Evolutionary conservation across 2,888 invertebrate species (phyloP).

Genomic region (Mesorhabditis spiculigera): DNA sequence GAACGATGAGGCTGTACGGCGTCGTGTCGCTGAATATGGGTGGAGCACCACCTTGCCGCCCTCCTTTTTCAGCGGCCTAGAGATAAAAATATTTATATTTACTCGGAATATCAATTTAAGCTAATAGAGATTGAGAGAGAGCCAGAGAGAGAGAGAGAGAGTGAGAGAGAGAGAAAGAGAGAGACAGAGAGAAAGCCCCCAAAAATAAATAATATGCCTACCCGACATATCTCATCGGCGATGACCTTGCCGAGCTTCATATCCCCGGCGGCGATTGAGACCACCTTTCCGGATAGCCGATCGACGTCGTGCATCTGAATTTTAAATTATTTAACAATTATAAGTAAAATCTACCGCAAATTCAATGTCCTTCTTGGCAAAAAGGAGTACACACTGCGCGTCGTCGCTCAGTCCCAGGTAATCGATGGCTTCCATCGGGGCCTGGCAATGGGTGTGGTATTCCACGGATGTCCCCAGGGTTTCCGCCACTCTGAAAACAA

Average conservation of each 20-base stretch:
- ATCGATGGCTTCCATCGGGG: conserved; percentile 16
- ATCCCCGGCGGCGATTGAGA: conserved; percentile 18
- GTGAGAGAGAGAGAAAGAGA: too few species aligned
- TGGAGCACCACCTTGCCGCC: neutral
- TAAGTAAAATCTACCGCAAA: too few species aligned
- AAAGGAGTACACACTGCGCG: conserved; percentile 12
- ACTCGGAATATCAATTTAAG: neutral
- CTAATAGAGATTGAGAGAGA: too few species aligned
- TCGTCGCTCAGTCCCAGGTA: conserved; percentile 19
- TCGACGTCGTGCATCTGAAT: conserved; percentile 9
- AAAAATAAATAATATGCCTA: neutral
- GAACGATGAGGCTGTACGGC: conserved; percentile 22
- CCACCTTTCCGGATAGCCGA: conserved; percentile 6
- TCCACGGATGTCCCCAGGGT: neutral
- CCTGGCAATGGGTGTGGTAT: conserved; percentile 17
- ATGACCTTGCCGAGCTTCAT: conserved; percentile 15
- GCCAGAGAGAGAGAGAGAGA: neutral
- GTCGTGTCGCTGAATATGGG: conserved; percentile 9
- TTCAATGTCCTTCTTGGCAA: conserved; percentile 12
- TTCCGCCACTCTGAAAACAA: neutral
- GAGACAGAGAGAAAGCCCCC: too few species aligned
- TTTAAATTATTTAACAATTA: neutral
- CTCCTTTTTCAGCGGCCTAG: conserved; percentile 10
- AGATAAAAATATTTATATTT: neutral
- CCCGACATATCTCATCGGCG: conserved; percentile 14